These are phyloP conservation scores for Irena cyanogastra DNA, from an alignment of 2,113 vertebrate species.

Conservation along the genomic window DNA sequence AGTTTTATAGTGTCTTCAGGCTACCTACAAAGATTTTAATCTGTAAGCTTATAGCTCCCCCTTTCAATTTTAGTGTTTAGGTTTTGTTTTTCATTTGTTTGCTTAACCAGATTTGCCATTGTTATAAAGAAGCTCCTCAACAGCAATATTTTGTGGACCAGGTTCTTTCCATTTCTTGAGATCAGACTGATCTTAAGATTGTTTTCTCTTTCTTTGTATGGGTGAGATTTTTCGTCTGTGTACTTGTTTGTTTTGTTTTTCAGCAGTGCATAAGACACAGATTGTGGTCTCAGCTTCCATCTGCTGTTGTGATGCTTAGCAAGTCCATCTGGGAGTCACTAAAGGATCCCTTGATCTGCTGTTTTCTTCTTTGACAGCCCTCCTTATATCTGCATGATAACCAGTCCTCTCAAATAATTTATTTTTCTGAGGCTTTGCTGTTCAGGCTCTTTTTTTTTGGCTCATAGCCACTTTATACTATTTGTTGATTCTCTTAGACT, in stretches of 20 bases:
- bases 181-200: not conserved
- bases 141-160: not conserved
- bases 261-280: not conserved
- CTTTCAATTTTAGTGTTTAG: not conserved
- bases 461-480: not conserved
- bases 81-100: not conserved
- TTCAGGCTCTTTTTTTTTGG: not conserved
- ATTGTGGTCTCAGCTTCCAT: not conserved
- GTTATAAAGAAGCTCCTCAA: not conserved
- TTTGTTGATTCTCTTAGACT: not conserved
- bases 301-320: not conserved
- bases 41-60: not conserved
- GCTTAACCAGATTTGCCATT: not conserved
- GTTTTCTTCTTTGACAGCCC: not conserved
- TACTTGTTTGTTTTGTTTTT: not conserved
- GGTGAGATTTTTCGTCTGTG: rapidly evolving
- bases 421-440: not conserved
- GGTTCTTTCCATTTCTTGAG: not conserved
- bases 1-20: not conserved
- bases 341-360: not conserved
- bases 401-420: not conserved
- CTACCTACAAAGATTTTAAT: not conserved
- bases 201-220: not conserved
- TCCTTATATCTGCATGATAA: not conserved
- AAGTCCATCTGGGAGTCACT: not conserved